Conservation (phyloP, 2,797 vertebrate species). For the Phrynocephalus vlangalii region DNA sequence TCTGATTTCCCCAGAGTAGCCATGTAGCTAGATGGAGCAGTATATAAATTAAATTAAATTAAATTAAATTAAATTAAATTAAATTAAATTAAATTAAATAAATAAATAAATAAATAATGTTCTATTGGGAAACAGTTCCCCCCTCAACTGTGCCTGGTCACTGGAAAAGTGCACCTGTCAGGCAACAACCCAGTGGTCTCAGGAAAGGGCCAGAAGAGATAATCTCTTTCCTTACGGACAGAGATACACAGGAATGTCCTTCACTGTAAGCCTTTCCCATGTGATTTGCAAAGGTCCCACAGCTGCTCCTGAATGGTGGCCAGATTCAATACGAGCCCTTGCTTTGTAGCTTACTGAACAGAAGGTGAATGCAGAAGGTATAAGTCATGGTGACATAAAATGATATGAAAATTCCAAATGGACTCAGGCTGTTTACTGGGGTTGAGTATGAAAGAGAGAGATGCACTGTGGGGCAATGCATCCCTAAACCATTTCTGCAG, state of each 20-base stretch:
- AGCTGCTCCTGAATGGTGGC: neutral
- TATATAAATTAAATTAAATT: too few species aligned
- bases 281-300: neutral
- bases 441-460: too few species aligned
- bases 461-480: too few species aligned
- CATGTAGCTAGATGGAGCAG: too few species aligned
- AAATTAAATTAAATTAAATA: too few species aligned
- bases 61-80: too few species aligned
- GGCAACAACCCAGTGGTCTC: neutral
- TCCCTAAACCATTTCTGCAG: too few species aligned
- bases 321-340: neutral
- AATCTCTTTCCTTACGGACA: neutral
- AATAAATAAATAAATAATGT: too few species aligned
- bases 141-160: too few species aligned
- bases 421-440: neutral
- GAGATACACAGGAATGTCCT: neutral
- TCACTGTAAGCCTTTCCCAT: neutral
- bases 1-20: too few species aligned
- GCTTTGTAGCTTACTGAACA: neutral
- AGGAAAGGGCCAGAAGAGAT: neutral
- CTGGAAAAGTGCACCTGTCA: neutral
- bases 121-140: neutral
- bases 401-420: neutral
- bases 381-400: neutral
- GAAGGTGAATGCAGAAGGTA: neutral